A percentile compares a stretch with the other conserved stretches of the same genome.
Conservation (phyloP, 2,888 invertebrate species). For the Euphydryas editha region DNA sequence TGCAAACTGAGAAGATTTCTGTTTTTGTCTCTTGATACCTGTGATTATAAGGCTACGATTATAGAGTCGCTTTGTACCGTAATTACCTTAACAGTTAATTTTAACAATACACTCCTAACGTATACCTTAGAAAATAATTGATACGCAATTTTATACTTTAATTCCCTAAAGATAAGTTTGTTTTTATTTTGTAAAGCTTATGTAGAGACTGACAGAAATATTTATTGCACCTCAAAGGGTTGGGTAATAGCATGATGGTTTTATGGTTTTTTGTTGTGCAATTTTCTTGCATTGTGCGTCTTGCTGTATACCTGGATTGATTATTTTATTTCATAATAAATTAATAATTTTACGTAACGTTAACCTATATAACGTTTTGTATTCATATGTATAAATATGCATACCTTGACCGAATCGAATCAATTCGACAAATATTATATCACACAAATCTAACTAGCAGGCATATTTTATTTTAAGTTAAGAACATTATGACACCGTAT, state of each 20-base stretch:
- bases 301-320: slow-evolving; percentile 45
- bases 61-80: slow-evolving; percentile 61
- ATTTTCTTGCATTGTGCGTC: slow-evolving; percentile 72
- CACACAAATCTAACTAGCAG: no score
- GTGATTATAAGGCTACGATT: slow-evolving; percentile 68
- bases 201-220: slow-evolving; percentile 60
- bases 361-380: no score
- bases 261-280: slow-evolving; percentile 78
- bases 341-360: background rate
- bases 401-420: no score
- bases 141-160: slow-evolving; percentile 42
- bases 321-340: slow-evolving; percentile 29
- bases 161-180: slow-evolving; percentile 41
- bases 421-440: no score
- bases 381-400: no score
- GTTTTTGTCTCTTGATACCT: slow-evolving; percentile 62
- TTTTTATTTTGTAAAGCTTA: slow-evolving; percentile 20
- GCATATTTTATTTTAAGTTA: no score
- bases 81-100: slow-evolving; percentile 73
- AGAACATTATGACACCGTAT: no score
- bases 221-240: slow-evolving; percentile 81
- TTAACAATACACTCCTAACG: slow-evolving; percentile 52
- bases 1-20: slow-evolving; percentile 58
- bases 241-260: slow-evolving; percentile 73
- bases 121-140: slow-evolving; percentile 21